phyloP scores from a whole-genome alignment of 2,888 invertebrate genomes.

The Pyrochroa serraticornis region DNA sequence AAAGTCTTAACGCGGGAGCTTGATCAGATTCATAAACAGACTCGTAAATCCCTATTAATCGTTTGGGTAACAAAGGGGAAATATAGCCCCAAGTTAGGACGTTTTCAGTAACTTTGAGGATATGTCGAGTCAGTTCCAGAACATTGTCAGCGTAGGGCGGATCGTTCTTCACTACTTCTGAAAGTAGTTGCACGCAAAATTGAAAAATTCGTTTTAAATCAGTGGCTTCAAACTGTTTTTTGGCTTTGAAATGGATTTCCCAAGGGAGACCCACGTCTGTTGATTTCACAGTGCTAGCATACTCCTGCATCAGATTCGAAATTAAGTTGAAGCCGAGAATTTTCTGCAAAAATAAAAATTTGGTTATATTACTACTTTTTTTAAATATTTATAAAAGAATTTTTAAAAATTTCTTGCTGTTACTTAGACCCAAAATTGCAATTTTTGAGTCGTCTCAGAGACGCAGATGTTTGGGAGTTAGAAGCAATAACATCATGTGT shows the following conservation, averaged over 20 bases:
- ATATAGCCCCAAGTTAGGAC: conserved; percentile 84
- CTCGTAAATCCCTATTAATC: conserved; percentile 74
- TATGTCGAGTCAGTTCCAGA: conserved; percentile 67
- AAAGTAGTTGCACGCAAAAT: conserved; percentile 69
- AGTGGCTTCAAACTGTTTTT: conserved; percentile 81
- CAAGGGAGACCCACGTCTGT: conserved; percentile 87
- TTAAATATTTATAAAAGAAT: too few species aligned
- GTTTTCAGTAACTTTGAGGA: conserved; percentile 79
- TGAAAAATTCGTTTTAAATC: conserved; percentile 82
- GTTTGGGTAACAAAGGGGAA: conserved; percentile 68
- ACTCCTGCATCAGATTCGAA: conserved; percentile 85
- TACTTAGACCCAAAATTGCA: conserved; percentile 32
- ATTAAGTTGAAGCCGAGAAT: conserved; percentile 84
- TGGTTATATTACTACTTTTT: too few species aligned
- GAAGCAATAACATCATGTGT: too few species aligned
- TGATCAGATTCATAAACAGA: conserved; percentile 72
- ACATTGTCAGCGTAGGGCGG: conserved; percentile 60
- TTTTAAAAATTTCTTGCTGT: too few species aligned
- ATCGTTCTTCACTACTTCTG: conserved; percentile 64
- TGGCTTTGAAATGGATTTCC: conserved; percentile 85
- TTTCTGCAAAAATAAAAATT: conserved; percentile 64
- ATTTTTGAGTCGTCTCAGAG: conserved; percentile 2
- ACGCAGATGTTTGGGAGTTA: too few species aligned
- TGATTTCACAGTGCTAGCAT: conserved; percentile 82
- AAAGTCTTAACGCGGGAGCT: conserved; percentile 65